These are phyloP conservation scores for Homarus gammarus DNA, from an alignment of 2,888 invertebrate species.

Conservation along the genomic window DNA sequence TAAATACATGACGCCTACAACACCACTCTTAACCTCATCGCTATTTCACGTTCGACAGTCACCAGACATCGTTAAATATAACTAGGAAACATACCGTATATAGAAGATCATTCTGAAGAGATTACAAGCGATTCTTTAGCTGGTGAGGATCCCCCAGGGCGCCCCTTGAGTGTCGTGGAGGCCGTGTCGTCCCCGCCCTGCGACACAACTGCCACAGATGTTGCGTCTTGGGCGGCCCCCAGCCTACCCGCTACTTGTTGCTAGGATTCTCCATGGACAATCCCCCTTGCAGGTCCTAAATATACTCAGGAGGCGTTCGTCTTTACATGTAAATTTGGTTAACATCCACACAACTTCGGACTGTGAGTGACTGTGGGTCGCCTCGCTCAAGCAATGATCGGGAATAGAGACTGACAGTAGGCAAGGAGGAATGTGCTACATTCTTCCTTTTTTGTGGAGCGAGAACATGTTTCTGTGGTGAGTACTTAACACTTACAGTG, in stretches of 20 bases:
- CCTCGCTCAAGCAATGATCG: not conserved
- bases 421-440: not conserved
- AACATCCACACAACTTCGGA: not conserved
- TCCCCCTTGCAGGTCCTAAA: not conserved
- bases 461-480: too few species aligned
- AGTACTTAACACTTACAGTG: too few species aligned
- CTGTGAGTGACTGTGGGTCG: not conserved
- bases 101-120: too few species aligned
- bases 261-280: not conserved
- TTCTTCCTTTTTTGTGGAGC: not conserved
- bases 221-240: not conserved
- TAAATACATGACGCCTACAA: not conserved
- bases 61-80: not conserved
- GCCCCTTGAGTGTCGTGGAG: not conserved
- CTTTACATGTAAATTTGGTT: not conserved
- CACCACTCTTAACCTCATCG: not conserved
- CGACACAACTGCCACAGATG: slow-evolving; percentile 5
- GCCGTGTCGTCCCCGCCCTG: not conserved
- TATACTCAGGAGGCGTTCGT: not conserved
- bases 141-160: not conserved
- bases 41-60: not conserved
- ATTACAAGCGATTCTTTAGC: slow-evolving; percentile 15
- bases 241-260: not conserved
- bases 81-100: not conserved
- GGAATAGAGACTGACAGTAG: not conserved